These are phyloP conservation scores for Orthosia incerta DNA, from an alignment of 2,888 invertebrate genomes.

Conservation along the genomic window DNA sequence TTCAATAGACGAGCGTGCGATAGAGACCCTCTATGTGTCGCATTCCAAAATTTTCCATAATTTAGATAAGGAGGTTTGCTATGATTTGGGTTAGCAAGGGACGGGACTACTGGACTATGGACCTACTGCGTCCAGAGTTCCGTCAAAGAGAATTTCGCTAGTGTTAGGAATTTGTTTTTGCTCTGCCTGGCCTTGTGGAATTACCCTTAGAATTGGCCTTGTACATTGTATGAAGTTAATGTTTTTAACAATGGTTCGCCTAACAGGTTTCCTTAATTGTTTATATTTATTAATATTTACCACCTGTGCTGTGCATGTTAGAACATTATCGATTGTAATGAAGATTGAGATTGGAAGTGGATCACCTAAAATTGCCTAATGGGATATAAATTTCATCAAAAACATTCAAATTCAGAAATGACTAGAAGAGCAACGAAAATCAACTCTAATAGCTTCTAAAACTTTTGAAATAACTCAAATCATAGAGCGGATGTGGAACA, in stretches of 20 bases:
- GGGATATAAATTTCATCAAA: not conserved
- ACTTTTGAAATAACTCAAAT: constrained; percentile 80
- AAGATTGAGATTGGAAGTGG: not conserved
- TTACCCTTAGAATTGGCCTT: too few species aligned
- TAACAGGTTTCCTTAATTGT: too few species aligned
- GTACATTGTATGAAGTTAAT: not conserved
- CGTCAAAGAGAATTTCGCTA: constrained; percentile 46
- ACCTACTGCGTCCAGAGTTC: constrained; percentile 11
- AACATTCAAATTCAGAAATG: not conserved
- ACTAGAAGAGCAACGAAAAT: constrained; percentile 45
- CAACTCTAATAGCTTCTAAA: constrained; percentile 76
- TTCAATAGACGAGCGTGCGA: constrained; percentile 73
- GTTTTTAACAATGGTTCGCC: not conserved
- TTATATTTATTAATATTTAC: too few species aligned
- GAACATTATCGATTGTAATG: too few species aligned
- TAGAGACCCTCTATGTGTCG: constrained; percentile 78
- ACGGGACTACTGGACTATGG: constrained; percentile 46
- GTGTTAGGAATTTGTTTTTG: constrained; percentile 34
- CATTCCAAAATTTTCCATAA: constrained; percentile 91
- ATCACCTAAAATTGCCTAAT: not conserved
- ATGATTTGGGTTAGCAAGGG: constrained; percentile 87
- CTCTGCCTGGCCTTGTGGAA: constrained; percentile 3
- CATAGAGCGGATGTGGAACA: constrained; percentile 77
- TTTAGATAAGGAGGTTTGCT: constrained; percentile 90
- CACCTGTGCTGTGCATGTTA: too few species aligned